Conservation (phyloP, 2,113 vertebrate genomes). For the Pleuronectes platessa region DNA sequence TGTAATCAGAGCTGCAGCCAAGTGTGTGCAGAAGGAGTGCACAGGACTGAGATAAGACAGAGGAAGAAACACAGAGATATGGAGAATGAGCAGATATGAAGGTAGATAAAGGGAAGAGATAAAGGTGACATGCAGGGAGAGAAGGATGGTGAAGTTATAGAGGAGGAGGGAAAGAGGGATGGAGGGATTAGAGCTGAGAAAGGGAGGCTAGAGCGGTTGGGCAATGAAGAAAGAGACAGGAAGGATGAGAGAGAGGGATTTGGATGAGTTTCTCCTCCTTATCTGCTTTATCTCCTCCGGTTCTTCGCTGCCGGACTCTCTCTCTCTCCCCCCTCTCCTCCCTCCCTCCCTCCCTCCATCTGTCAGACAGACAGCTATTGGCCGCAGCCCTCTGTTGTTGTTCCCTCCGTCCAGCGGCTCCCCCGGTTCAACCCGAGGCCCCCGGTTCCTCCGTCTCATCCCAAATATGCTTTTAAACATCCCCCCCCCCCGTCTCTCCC, state of each 20-base stretch:
- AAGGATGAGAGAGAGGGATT: conserved; percentile 45
- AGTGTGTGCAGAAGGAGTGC: conserved; percentile 19
- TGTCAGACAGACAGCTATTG: conserved; percentile 62
- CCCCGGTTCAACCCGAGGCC: conserved; percentile 41
- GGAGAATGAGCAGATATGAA: conserved; percentile 2
- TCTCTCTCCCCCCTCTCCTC: conserved; percentile 28
- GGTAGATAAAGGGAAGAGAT: conserved; percentile 28
- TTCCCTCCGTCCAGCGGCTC: conserved; percentile 45
- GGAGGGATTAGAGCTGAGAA: conserved; percentile 1
- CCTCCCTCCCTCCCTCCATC: conserved; percentile 42
- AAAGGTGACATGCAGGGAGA: not conserved
- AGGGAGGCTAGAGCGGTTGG: conserved; percentile 3
- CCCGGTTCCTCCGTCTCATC: conserved; percentile 29
- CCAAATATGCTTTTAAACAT: conserved; percentile 61
- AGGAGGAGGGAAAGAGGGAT: conserved; percentile 1
- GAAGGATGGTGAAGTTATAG: not conserved
- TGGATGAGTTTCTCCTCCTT: conserved; percentile 50
- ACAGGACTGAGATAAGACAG: conserved; percentile 28
- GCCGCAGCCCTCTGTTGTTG: conserved; percentile 44
- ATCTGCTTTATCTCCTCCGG: conserved; percentile 71
- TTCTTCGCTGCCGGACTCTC: conserved; percentile 45
- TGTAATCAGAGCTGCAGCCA: conserved; percentile 26
- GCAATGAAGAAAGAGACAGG: conserved; percentile 48
- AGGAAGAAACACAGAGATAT: conserved; percentile 26
- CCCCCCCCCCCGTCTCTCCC: not conserved